Conservation (phyloP, 2,113 vertebrate species). For the Dasypus novemcinctus region DNA sequence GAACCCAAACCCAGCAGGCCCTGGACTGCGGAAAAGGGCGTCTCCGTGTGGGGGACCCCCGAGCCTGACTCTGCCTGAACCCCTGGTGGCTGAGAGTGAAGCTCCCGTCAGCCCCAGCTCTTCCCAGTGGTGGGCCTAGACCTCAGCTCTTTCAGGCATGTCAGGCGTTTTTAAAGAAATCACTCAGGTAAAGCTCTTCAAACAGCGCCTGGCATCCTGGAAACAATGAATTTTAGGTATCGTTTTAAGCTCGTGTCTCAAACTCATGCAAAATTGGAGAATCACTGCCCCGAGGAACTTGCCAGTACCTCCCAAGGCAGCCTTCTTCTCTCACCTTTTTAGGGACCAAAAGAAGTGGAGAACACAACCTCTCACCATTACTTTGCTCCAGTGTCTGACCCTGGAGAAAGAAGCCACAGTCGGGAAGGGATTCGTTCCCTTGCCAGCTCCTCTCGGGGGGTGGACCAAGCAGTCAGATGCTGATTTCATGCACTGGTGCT, state of each 20-base stretch:
- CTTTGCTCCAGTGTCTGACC: not conserved
- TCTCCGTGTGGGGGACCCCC: too few species aligned
- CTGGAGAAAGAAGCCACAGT: not conserved
- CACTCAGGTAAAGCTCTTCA: rapidly evolving
- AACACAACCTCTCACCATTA: rapidly evolving
- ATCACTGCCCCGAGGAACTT: not conserved
- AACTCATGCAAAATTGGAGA: not conserved
- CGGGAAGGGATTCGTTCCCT: too few species aligned
- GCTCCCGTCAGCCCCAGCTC: too few species aligned
- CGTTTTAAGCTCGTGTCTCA: not conserved
- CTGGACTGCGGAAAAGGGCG: not conserved
- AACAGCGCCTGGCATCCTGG: not conserved
- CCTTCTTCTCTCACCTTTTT: not conserved
- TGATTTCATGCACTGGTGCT: not conserved
- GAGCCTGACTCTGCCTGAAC: not conserved
- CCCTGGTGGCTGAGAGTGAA: not conserved
- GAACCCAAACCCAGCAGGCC: not conserved
- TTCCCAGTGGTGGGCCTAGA: too few species aligned
- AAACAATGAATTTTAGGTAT: not conserved
- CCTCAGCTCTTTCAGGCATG: not conserved
- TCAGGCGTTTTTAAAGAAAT: not conserved
- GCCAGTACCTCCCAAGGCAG: not conserved
- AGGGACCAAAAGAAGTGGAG: not conserved
- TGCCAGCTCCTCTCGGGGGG: not conserved
- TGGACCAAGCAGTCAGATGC: not conserved